phyloP scores from a whole-genome alignment of 1,140 invertebrate species.

The Cydia amplana region DNA sequence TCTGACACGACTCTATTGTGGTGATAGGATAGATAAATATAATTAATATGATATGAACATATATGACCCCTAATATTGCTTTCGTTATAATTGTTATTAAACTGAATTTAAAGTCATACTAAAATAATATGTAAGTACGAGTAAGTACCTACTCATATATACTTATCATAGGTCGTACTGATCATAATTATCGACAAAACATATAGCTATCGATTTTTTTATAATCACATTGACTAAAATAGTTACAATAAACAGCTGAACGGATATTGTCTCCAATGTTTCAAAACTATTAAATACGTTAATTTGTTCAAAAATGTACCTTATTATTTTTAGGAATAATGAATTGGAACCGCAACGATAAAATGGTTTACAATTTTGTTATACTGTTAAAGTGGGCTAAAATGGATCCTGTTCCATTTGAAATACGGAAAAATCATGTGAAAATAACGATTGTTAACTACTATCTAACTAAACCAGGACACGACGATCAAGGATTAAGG shows the following conservation, averaged over 20 bases:
- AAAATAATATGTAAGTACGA: too few species aligned
- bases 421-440: neutral
- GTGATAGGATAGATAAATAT: too few species aligned
- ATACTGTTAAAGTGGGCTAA: neutral
- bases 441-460: neutral
- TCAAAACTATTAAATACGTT: neutral
- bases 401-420: neutral
- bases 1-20: too few species aligned
- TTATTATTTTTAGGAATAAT: neutral
- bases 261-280: neutral
- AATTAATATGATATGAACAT: too few species aligned
- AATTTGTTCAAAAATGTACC: neutral
- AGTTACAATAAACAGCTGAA: neutral
- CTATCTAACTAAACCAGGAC: neutral
- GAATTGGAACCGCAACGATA: neutral
- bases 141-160: too few species aligned
- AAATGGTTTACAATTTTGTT: neutral
- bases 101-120: too few species aligned
- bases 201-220: neutral
- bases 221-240: slow-evolving; percentile 4
- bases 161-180: neutral
- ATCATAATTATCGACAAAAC: neutral
- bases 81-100: too few species aligned
- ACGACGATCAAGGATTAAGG: neutral
- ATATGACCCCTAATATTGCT: too few species aligned